phyloP scores from a whole-genome alignment of 2,113 vertebrate species.

The Crotalus viridis region DNA sequence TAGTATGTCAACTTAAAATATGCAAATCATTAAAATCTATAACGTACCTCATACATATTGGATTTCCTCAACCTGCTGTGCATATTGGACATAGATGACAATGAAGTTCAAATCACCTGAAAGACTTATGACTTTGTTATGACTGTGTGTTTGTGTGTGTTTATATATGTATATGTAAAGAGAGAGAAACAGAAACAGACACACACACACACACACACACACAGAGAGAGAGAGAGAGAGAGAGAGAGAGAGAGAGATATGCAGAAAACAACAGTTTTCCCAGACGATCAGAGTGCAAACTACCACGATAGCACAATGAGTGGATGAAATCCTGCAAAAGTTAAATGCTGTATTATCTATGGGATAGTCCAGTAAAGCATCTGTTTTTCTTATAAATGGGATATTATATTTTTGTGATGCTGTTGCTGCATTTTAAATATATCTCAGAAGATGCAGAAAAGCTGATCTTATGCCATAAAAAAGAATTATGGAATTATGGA shows the following conservation, averaged over 20 bases:
- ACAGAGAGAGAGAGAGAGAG: too few relatives aligned
- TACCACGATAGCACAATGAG: neutral
- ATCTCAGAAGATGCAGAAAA: neutral
- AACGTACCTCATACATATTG: neutral
- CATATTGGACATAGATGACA: neutral
- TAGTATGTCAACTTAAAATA: slow-evolving; percentile 13
- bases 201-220: too few relatives aligned
- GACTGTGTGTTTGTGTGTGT: neutral
- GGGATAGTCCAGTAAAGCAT: neutral
- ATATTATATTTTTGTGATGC: neutral
- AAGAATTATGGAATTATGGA: neutral
- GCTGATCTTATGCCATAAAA: neutral
- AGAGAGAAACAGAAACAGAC: neutral
- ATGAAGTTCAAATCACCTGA: neutral
- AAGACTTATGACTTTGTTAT: neutral
- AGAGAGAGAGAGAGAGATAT: too few relatives aligned
- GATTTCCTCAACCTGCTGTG: neutral
- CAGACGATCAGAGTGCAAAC: neutral
- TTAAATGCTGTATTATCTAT: neutral
- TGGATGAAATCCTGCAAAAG: neutral
- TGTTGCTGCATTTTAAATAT: neutral
- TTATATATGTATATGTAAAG: neutral
- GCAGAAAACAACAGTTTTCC: neutral
- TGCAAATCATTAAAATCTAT: slow-evolving; percentile 12
- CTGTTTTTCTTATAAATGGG: neutral